Percentiles rank a stretch among this genome's conserved stretches.
phyloP scores from a whole-genome alignment of 2,797 vertebrate species.

The Acrossocheilus wenchowensis region DNA sequence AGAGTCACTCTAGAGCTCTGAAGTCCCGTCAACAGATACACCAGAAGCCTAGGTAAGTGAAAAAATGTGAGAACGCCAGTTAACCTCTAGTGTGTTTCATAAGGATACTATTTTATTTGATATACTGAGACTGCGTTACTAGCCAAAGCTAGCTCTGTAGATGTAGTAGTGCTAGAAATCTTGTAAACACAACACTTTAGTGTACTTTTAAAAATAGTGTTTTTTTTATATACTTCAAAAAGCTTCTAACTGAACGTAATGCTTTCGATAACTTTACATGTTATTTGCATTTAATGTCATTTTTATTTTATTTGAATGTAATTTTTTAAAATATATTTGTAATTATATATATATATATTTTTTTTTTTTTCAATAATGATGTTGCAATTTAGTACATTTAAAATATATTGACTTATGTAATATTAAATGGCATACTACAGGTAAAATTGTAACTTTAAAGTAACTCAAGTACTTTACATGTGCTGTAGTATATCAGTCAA shows the following conservation, averaged over 20 bases:
- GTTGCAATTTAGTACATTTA: neutral
- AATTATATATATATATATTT: neutral
- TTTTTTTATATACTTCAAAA: neutral
- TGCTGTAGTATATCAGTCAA: neutral
- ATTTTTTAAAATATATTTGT: neutral
- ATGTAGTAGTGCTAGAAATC: neutral
- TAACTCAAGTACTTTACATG: neutral
- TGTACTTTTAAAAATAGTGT: neutral
- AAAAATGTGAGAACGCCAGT: neutral
- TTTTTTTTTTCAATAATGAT: neutral
- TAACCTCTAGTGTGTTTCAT: neutral
- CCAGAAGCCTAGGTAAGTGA: slow-evolving; percentile 15
- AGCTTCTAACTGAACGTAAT: neutral
- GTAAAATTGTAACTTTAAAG: too few species aligned
- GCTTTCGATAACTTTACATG: neutral
- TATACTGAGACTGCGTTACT: neutral
- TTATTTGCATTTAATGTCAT: neutral
- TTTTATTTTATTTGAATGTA: neutral
- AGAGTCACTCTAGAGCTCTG: neutral
- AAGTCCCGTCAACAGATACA: slow-evolving; percentile 11
- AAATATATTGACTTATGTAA: neutral
- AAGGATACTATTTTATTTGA: neutral
- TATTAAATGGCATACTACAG: neutral
- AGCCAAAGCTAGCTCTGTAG: slow-evolving; percentile 2
- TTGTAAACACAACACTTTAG: neutral